A percentile compares a stretch with the other conserved stretches of the same genome.
Conservation (phyloP, 2,888 invertebrate genomes). For the Drosophila subsilvestris region DNA sequence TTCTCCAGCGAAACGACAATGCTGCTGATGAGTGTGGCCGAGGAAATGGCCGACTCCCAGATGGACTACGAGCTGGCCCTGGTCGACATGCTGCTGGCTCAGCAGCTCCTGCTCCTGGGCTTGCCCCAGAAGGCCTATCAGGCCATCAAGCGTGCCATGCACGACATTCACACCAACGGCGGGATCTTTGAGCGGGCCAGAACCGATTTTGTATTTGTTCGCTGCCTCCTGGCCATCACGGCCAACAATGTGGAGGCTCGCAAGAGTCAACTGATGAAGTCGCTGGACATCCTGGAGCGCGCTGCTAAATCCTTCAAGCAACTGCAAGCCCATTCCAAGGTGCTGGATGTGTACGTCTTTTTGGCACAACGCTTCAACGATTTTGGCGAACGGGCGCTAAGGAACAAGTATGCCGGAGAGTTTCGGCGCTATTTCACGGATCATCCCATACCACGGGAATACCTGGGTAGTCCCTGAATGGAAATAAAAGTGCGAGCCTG, state of each 20-base stretch:
- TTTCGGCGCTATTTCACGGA: constrained; percentile 91
- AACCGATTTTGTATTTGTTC: constrained; percentile 90
- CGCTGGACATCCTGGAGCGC: constrained; percentile 86
- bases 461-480: constrained; percentile 74
- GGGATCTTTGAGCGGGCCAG: constrained; percentile 92
- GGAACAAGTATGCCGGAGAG: constrained; percentile 93
- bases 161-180: constrained; percentile 91
- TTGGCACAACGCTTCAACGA: constrained; percentile 90
- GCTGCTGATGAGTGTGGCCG: constrained; percentile 89
- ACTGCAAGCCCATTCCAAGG: constrained; percentile 90
- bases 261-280: constrained; percentile 69
- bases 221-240: constrained; percentile 90
- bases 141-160: constrained; percentile 88
- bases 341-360: constrained; percentile 86
- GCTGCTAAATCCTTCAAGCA: constrained; percentile 89
- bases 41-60: constrained; percentile 89
- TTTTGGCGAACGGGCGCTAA: constrained; percentile 88
- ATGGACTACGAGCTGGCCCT: constrained; percentile 91
- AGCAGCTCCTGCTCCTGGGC: constrained; percentile 89
- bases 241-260: constrained; percentile 73
- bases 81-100: constrained; percentile 91
- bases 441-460: constrained; percentile 85
- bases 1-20: constrained; percentile 86
- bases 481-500: too few relatives aligned
- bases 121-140: constrained; percentile 90